Evolutionary conservation across 2,888 invertebrate species (phyloP), one percentile per base, ranked within the genome.

Genomic region (Tipula confusa): DNA sequence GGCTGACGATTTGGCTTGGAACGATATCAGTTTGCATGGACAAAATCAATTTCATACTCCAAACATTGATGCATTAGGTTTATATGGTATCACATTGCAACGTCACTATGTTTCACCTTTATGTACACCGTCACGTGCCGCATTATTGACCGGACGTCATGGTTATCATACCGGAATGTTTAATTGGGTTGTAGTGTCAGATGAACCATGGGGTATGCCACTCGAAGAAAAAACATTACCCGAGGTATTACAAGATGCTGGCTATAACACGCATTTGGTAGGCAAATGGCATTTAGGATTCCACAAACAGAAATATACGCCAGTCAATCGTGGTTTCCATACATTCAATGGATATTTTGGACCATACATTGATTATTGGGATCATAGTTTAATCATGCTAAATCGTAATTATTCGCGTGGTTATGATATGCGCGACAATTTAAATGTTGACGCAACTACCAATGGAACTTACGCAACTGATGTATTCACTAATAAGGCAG

Each of bases 281-380:
- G 98, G 98, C 24, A 98, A 98, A 90, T 98, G 97, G 97, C 95
- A 95, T 88, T 92, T 97, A 84, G 97, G 97, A 1, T 95, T 94
- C 90, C 93, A 93, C 85, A 91, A 91, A 83, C 87, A 87, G 0
- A 85, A 86, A 1, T 90, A 90, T 87, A 92, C 94, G 5, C 96
- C 96, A 0, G 92, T 92, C 0, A 89, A 90, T 84, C 91, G 96
- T 38, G 96, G 96, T 2, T 98, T 95, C 87, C 93, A 95, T 86
- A 91, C 92, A 5, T 96, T 96, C 88, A 95, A 93, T 87, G 98
- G 98, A 1, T 97, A 96, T 87, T 95, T 95, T 91, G 94, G 93
- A 84, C 96, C 95, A 1, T 93, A 92, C 85, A 92, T 95, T 84
- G 95, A 96, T 87, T 98, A 97, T 87, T 96, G 92, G 87, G 93